phyloP scores from a whole-genome alignment of 2,113 vertebrate species.

The Podiceps cristatus region DNA sequence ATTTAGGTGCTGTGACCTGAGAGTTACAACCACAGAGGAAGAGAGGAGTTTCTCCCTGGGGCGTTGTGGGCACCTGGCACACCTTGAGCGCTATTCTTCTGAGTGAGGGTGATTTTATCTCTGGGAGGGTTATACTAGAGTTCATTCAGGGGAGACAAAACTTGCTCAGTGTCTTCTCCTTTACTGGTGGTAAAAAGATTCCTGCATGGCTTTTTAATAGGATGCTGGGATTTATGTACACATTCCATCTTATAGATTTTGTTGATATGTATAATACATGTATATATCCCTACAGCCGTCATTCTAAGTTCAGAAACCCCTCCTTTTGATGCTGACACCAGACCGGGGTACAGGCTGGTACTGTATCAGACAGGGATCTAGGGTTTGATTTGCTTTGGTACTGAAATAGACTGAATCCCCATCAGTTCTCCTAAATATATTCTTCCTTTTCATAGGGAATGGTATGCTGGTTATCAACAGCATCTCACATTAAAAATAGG shows the following conservation, averaged over 20 bases:
- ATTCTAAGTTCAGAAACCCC: background rate
- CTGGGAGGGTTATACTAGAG: background rate
- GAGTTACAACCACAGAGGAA: background rate
- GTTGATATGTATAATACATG: background rate
- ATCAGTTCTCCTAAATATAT: background rate
- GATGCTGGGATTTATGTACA: background rate
- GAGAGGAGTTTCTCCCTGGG: background rate
- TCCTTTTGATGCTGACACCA: background rate
- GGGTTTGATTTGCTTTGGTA: background rate
- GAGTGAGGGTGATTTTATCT: background rate
- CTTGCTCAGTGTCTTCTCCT: background rate
- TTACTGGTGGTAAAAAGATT: background rate
- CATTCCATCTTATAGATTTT: background rate
- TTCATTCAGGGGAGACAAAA: background rate
- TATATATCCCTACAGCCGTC: background rate
- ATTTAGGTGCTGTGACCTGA: background rate
- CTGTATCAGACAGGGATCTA: background rate
- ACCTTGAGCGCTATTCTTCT: background rate
- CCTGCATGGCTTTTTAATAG: background rate
- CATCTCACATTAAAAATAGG: background rate
- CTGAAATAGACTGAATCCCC: background rate
- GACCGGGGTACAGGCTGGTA: background rate
- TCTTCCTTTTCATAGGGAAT: background rate
- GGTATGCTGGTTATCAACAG: background rate
- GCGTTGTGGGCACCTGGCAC: accelerated